Conservation (phyloP, 2,888 invertebrate genomes). For the Leucoma salicis region DNA sequence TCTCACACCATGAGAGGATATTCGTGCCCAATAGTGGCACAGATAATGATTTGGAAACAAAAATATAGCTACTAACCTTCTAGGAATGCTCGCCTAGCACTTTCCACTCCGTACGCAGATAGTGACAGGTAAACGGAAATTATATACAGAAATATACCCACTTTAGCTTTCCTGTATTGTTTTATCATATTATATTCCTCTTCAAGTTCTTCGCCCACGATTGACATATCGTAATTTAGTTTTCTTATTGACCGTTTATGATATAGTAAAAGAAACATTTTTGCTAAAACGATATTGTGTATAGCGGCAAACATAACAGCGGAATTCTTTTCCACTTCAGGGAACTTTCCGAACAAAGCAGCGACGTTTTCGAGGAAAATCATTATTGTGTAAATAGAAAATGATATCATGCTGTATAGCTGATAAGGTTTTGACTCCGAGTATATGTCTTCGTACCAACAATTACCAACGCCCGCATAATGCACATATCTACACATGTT, state of each 20-base stretch:
- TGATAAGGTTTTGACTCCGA: conserved; percentile 50
- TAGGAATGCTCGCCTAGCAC: conserved; percentile 48
- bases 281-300: conserved; percentile 64
- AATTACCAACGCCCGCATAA: conserved; percentile 62
- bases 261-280: conserved; percentile 63
- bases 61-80: conserved; percentile 42
- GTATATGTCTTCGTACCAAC: conserved; percentile 57
- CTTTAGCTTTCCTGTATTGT: conserved; percentile 58
- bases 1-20: too few relatives aligned
- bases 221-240: conserved; percentile 64
- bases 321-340: conserved; percentile 68
- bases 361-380: conserved; percentile 67
- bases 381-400: conserved; percentile 61
- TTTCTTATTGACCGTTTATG: conserved; percentile 57
- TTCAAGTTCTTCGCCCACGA: conserved; percentile 55
- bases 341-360: conserved; percentile 60
- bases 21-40: too few relatives aligned
- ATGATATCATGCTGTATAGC: conserved; percentile 51
- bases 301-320: conserved; percentile 69
- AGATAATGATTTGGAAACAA: too few relatives aligned
- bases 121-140: conserved; percentile 65
- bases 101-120: conserved; percentile 61
- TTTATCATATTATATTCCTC: conserved; percentile 54
- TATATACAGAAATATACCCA: conserved; percentile 55
- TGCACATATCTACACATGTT: conserved; percentile 62